Percentiles rank a stretch among this genome's conserved stretches.
phyloP scores from a whole-genome alignment of 1,140 invertebrate genomes.

The Copidosoma floridanum region DNA sequence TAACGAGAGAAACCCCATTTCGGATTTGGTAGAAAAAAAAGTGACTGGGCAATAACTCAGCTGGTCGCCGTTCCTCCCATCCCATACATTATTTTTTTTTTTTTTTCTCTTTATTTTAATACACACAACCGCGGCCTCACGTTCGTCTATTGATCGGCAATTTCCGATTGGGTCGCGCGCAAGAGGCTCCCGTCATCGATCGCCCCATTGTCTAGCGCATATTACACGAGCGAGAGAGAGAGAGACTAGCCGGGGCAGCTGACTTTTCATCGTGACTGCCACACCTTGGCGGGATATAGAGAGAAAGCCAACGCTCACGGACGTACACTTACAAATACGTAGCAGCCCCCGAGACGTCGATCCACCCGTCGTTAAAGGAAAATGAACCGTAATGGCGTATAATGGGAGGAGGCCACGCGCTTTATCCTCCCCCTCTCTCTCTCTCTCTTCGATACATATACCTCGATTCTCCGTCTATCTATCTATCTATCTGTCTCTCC shows the following conservation, averaged over 20 bases:
- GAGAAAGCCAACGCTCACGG: too few species aligned
- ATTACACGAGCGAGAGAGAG: not conserved
- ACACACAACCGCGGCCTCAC: slow-evolving; percentile 28
- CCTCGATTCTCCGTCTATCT: not conserved
- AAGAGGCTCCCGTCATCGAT: slow-evolving; percentile 39
- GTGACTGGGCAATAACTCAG: slow-evolving; percentile 35
- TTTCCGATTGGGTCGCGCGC: slow-evolving; percentile 50
- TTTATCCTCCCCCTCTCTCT: slow-evolving; percentile 27
- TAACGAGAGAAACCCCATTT: too few species aligned
- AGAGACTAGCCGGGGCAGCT: slow-evolving; percentile 18
- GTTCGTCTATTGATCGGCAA: slow-evolving; percentile 41
- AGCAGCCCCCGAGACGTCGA: slow-evolving; percentile 34
- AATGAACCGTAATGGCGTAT: slow-evolving; percentile 51
- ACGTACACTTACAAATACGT: too few species aligned
- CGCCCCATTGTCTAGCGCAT: slow-evolving; percentile 47
- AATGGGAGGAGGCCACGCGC: slow-evolving; percentile 40
- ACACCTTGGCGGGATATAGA: slow-evolving; percentile 41
- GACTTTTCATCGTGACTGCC: slow-evolving; percentile 50
- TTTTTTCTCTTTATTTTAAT: slow-evolving; percentile 14
- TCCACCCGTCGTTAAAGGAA: slow-evolving; percentile 43
- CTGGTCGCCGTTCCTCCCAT: not conserved
- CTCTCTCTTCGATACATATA: slow-evolving; percentile 5
- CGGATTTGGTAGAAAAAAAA: too few species aligned
- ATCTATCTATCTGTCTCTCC: not conserved
- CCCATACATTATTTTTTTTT: too few species aligned